Evolutionary conservation across 64 coral and sea anemone species (phyloP).

Genomic region (Stichodactyla mertensii): DNA sequence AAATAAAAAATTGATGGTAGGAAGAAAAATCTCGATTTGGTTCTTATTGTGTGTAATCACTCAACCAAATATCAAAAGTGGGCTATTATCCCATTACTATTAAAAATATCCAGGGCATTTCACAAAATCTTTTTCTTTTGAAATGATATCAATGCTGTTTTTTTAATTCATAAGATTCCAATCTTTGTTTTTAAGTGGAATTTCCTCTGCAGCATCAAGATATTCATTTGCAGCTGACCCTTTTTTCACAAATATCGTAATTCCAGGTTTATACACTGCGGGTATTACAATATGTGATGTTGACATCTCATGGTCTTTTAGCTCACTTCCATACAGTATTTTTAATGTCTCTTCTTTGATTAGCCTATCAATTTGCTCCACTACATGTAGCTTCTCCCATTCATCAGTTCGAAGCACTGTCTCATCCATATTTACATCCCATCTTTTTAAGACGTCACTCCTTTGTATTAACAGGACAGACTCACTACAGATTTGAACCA

Average conservation of each 20-base stretch:
- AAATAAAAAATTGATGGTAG: no score
- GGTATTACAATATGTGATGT: constrained; percentile 61
- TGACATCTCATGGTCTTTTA: constrained; percentile 51
- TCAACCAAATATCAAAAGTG: no score
- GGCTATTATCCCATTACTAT: no score
- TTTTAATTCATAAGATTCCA: not conserved
- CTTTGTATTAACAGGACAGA: constrained; percentile 64
- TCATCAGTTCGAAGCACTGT: not conserved
- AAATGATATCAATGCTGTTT: no score
- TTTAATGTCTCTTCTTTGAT: constrained; percentile 66
- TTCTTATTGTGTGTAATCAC: no score
- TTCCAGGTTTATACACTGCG: constrained; percentile 66
- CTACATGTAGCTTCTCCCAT: constrained; percentile 56
- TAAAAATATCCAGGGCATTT: no score
- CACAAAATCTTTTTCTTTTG: no score
- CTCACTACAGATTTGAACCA: constrained; percentile 60
- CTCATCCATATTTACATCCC: constrained; percentile 40
- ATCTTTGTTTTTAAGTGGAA: constrained; percentile 4
- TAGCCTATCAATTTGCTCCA: constrained; percentile 61
- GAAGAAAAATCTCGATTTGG: no score
- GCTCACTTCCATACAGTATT: constrained; percentile 59
- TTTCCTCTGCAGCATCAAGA: constrained; percentile 34
- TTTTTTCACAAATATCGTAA: constrained; percentile 67
- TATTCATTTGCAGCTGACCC: constrained; percentile 33
- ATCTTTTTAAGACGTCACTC: constrained; percentile 53